Base-by-base conservation (phyloP, 2,888 invertebrate species). In the Rhopalosiphum nymphaeae region DNA sequence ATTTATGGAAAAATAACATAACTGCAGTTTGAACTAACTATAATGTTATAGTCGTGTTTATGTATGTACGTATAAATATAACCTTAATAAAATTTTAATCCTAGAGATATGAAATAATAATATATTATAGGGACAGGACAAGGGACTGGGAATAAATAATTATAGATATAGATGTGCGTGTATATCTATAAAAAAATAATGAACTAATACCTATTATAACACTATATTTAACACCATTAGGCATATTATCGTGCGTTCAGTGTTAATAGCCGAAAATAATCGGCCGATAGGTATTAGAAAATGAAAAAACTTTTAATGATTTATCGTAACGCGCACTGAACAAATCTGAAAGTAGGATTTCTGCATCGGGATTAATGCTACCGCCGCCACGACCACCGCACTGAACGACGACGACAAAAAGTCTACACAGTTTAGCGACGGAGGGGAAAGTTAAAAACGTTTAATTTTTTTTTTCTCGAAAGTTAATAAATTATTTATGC, bases 261-360 rank as follows among this genome's bases (percentile, higher is more conserved):
- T 85, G 44, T 85, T 85, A 26, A 44, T 85, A 85, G 44, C 13
- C 0, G 13, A 44, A 85, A 85, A 85, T 5, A 44, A 25, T 85
- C 5, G 44, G 29, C 44, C 3, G 44, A 85, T 85, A 29, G 11
- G 29, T 29, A 85, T 85, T 86, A 86, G 16, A 46, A 29, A 86
- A 86, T n/a, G 46, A 86, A 86, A 78, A 49, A 86, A 86, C 44
- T 49, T 46, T 86, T 86, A 86, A 86, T 86, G 86, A 49, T 86
- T 44, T 86, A 86, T 44, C 42, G 86, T 11, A 13, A 11, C 29
- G n/a, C 13, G n/a, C 5, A n/a, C 46, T 44, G 26, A 44, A 86
- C 44, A 46, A 46, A 86, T 86, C 46, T 46, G 46, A 86, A 44
- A 86, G 86, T 49, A 29, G 46, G 46, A 46, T n/a, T 86, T 26